These are phyloP conservation scores for Cataglyphis livida DNA, from an alignment of 2,888 invertebrate species.

Conservation along the genomic window DNA sequence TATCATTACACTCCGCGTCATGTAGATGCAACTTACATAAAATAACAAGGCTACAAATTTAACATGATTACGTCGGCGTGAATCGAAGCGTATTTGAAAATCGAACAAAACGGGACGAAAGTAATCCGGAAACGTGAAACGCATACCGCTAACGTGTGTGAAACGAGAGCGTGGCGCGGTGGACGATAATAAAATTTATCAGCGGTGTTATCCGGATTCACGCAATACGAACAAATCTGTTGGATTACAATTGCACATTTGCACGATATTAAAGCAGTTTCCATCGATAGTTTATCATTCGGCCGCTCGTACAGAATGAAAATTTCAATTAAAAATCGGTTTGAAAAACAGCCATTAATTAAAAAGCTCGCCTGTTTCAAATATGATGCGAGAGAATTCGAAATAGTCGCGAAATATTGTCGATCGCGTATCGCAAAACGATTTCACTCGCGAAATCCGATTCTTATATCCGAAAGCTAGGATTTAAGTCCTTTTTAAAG, in stretches of 20 bases:
- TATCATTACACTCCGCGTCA: neutral
- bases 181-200: slow-evolving; percentile 52
- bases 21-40: neutral
- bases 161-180: slow-evolving; percentile 20
- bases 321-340: slow-evolving; percentile 37
- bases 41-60: slow-evolving; percentile 26
- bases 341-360: neutral
- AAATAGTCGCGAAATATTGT: neutral
- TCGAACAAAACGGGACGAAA: slow-evolving; percentile 34
- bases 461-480: neutral
- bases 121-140: slow-evolving; percentile 44
- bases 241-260: slow-evolving; percentile 49
- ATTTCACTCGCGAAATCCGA: neutral
- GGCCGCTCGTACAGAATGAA: neutral
- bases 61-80: slow-evolving; percentile 21
- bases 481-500: neutral
- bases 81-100: slow-evolving; percentile 36
- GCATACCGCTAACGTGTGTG: slow-evolving; percentile 39
- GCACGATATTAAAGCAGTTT: slow-evolving; percentile 35
- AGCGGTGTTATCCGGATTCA: slow-evolving; percentile 40
- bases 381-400: too few species aligned
- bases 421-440: neutral
- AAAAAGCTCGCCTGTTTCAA: neutral
- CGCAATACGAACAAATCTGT: slow-evolving; percentile 34
- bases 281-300: slow-evolving; percentile 3